Evolutionary conservation across 2,888 invertebrate species (phyloP), one percentile per base, ranked within the genome.

Genomic region (Mythimna pallens): DNA sequence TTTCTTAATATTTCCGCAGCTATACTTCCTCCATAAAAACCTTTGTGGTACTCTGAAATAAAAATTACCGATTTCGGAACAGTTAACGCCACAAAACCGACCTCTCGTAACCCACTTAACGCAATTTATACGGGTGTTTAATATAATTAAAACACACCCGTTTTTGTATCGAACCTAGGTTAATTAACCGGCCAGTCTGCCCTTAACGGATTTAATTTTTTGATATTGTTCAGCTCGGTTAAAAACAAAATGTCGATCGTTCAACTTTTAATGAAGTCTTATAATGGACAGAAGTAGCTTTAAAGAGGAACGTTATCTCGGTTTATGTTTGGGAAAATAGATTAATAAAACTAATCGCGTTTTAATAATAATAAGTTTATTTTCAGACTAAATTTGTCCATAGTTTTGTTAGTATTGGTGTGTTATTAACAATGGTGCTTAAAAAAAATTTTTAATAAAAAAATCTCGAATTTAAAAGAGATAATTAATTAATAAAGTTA

Each of bases 81-180:
- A 87, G 88, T 92, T 89, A 86, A 85, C 84, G 79, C 84, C 80
- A 54, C 20, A 71, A 78, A 85, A 82, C 83, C 80, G 85, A 76
- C 84, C 83, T 25, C 81, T 80, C 86, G 87, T 88, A 86, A 81
- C 86, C 89, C 87, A 89, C 86, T 91, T 88, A 86, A 77, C 84
- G 76, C 81, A 86, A 88, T 90, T 90, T 89, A 89, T 87, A 75
- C 72, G 70, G 14, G 83, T 83, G 85, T 89, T 89, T 86, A 87
- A 89, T 86, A 81, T 89, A 91, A 92, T 93, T 91, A 91, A 91
- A 90, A 88, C 84, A 79, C 86, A 86, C 81, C 89, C 85, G 85
- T 89, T 92, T 92, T 92, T 90, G 85, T 89, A 89, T 86, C 82
- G 80, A 85, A 83, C 87, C 79, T 82, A 81, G 83, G 84, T 89